A percentile compares a stretch with the other conserved stretches of the same genome.
These are phyloP conservation scores for Drepana falcataria DNA, from an alignment of 2,888 invertebrate genomes.

Conservation along the genomic window DNA sequence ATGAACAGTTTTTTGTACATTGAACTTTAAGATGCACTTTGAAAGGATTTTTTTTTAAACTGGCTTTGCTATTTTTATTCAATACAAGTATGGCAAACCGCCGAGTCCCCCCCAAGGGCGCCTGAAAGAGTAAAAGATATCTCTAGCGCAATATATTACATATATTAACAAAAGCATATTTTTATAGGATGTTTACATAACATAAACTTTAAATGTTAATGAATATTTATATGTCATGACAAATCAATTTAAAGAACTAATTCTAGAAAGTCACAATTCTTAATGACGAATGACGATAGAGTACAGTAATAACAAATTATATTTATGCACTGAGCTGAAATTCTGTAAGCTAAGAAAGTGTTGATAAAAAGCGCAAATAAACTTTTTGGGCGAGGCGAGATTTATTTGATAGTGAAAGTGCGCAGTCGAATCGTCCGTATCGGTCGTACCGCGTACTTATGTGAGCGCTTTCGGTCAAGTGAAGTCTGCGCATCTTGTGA, in stretches of 20 bases:
- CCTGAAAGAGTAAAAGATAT: no score
- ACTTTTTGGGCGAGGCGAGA: conserved; percentile 18
- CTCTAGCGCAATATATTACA: no score
- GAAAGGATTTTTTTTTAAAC: no score
- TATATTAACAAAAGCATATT: no score
- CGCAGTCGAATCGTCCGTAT: conserved; percentile 45
- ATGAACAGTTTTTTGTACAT: no score
- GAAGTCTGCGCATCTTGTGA: conserved; percentile 58
- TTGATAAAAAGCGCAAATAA: conserved; percentile 27
- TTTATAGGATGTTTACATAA: no score
- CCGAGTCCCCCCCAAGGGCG: no score
- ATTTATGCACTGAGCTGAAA: conserved; percentile 8
- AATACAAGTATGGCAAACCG: no score
- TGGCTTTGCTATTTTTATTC: no score
- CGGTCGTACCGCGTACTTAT: conserved; percentile 24
- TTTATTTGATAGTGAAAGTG: conserved; percentile 39
- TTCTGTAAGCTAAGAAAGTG: conserved; percentile 30
- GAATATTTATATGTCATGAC: neutral
- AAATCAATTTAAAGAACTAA: neutral
- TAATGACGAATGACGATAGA: neutral
- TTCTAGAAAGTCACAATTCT: neutral
- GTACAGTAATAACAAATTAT: conserved; percentile 9
- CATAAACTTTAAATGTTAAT: conserved; percentile 1
- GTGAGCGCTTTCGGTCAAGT: conserved; percentile 58
- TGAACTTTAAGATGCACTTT: no score